Percentiles rank a stretch among this genome's conserved stretches.
Conservation (phyloP, 2,888 invertebrate species). For the Andrena bucephala region DNA sequence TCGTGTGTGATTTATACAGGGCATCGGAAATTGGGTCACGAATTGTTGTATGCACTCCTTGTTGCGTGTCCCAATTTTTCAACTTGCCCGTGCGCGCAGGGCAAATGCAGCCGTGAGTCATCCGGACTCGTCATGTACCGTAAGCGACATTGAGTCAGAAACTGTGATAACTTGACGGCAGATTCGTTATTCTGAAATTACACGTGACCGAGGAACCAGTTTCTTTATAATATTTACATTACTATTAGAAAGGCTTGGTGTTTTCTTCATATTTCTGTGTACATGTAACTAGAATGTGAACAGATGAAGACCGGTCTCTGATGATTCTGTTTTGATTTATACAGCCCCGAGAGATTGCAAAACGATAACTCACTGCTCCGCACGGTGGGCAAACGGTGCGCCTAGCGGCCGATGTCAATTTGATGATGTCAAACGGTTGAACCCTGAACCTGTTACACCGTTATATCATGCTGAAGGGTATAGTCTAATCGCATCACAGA, state of each 20-base stretch:
- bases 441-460: slow-evolving; percentile 61
- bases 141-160: background rate
- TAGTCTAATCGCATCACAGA: slow-evolving; percentile 51
- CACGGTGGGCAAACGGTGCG: slow-evolving; percentile 21
- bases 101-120: slow-evolving; percentile 59
- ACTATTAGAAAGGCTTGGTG: background rate
- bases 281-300: background rate
- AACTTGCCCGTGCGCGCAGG: slow-evolving; percentile 27
- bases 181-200: background rate
- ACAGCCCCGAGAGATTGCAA: background rate
- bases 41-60: slow-evolving; percentile 54
- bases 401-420: slow-evolving; percentile 21
- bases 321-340: slow-evolving; percentile 1
- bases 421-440: slow-evolving; percentile 65
- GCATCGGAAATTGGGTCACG: slow-evolving; percentile 56
- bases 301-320: background rate
- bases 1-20: slow-evolving; percentile 20
- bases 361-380: slow-evolving; percentile 26
- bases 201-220: background rate
- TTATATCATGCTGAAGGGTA: slow-evolving; percentile 54
- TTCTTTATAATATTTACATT: background rate
- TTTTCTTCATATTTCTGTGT: too few relatives aligned
- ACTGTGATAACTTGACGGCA: background rate
- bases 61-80: slow-evolving; percentile 66
- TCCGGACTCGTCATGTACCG: background rate